These are phyloP conservation scores for Trypoxylus dichotomus DNA, from an alignment of 1,140 invertebrate genomes.

Conservation along the genomic window DNA sequence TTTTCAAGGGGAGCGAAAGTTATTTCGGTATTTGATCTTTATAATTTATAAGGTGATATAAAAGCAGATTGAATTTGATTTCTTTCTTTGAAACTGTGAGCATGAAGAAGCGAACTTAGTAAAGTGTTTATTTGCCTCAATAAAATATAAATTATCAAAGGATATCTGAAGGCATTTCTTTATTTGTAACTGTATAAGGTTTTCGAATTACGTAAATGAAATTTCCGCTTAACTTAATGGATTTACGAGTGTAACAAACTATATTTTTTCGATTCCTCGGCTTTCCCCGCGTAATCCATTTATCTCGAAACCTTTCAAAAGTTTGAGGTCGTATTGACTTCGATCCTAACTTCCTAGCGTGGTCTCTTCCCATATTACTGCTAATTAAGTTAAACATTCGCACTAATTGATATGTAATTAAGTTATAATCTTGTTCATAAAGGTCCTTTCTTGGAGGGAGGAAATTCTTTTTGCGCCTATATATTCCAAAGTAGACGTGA, in stretches of 20 bases:
- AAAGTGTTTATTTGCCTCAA: too few species aligned
- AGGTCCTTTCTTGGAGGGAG: too few species aligned
- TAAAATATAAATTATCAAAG: not conserved
- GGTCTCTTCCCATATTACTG: too few species aligned
- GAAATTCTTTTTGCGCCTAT: too few species aligned
- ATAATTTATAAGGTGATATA: not conserved
- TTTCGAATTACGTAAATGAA: not conserved
- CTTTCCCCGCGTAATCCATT: not conserved
- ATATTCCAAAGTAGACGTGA: too few species aligned
- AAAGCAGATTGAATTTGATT: too few species aligned
- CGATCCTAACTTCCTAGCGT: not conserved
- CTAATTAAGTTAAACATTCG: too few species aligned
- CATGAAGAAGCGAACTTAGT: too few species aligned
- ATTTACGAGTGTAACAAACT: not conserved
- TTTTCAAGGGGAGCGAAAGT: not conserved
- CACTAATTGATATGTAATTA: too few species aligned
- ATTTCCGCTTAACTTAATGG: not conserved
- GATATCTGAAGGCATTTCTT: not conserved
- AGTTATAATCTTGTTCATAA: too few species aligned
- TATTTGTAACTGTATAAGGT: not conserved
- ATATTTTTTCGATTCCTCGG: not conserved
- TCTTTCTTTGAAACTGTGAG: too few species aligned
- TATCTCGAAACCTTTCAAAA: not conserved
- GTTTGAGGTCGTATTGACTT: not conserved
- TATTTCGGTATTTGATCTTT: not conserved